Evolutionary conservation across 1,140 invertebrate genomes (phyloP), one percentile per base, ranked within the genome.

Genomic region (Drosophila varians): DNA sequence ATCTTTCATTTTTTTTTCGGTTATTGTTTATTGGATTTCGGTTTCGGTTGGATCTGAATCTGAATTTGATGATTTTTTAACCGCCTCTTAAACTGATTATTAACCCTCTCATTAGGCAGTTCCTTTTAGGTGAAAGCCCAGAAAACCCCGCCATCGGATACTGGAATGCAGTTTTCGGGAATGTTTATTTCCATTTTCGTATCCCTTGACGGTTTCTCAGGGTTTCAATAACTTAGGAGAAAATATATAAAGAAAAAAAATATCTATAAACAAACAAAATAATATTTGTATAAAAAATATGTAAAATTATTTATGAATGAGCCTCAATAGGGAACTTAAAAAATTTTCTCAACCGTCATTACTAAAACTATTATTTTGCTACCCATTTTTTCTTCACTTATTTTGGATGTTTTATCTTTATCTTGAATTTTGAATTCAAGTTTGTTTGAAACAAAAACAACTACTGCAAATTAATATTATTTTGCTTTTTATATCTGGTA

Each of bases 241-340:
- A 64, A 52, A 31, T 62, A 62, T 64, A 11, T 9, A 31, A 31
- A 31, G 14, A 66, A 66, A 58, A 66, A 34, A 31, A 11, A 46
- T 66, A 25, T 53, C 26, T 53, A 66, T 26, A 66, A 66, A 66
- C 62, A 66, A 66, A 66, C 62, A 66, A 66, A 66, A 16, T 65
- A 66, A 66, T 66, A 66, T 31, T 64, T 42, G 9, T 66, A 16
- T 26, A 52, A 51, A 52, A 52, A 25, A 42, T 66, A 36, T 43
- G 23, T 57, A 43, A 43, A 68, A 49, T 57, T 70, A 49, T 49
- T 38, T 53, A 61, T 71, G 56, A 47, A 86, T 88, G 87, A 91
- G 90, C 90, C 90, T 91, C 90, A 66, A 90, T 90, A 90, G 90
- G 89, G 88, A 91, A 91, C 87, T 71, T 90, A 86, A 77, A 87